phyloP scores from a whole-genome alignment of 2,797 vertebrate genomes.

The Melanotaenia nigrans region DNA sequence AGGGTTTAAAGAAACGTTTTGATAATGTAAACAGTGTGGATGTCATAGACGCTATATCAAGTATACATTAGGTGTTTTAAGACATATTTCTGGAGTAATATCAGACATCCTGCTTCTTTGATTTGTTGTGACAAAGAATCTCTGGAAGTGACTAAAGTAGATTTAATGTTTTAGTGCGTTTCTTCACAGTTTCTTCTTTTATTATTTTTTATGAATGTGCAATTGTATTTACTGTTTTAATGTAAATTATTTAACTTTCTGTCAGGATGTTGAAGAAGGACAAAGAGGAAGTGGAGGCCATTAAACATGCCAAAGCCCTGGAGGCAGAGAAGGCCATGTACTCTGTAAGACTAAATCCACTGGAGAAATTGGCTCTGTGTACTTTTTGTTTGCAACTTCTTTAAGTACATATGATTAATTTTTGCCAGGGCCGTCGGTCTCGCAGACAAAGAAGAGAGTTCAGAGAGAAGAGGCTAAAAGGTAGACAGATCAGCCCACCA shows the following conservation, averaged over 20 bases:
- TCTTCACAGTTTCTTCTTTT: not conserved
- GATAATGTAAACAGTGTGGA: no score
- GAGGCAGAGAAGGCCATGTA: conserved; percentile 99
- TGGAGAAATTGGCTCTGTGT: not conserved
- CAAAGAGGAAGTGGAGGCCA: conserved; percentile 97
- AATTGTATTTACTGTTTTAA: conserved; percentile 2
- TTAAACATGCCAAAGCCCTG: conserved; percentile 96
- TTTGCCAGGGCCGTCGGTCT: conserved; percentile 90
- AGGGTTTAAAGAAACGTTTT: no score
- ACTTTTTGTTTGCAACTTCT: not conserved
- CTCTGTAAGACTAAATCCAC: conserved; percentile 84
- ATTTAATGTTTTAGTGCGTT: not conserved
- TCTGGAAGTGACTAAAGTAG: not conserved
- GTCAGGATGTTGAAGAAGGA: conserved; percentile 96
- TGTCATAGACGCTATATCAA: no score
- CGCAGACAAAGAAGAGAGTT: conserved; percentile 95
- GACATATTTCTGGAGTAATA: not conserved
- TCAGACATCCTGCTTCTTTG: not conserved
- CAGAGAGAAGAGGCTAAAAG: conserved; percentile 94
- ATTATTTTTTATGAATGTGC: no score
- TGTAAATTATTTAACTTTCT: conserved; percentile 37
- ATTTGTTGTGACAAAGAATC: not conserved
- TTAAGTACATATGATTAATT: conserved; percentile 11
- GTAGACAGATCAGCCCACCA: conserved; percentile 95
- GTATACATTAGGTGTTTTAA: no score